Conservation (phyloP, 2,113 vertebrate genomes). For the Mugil cephalus region DNA sequence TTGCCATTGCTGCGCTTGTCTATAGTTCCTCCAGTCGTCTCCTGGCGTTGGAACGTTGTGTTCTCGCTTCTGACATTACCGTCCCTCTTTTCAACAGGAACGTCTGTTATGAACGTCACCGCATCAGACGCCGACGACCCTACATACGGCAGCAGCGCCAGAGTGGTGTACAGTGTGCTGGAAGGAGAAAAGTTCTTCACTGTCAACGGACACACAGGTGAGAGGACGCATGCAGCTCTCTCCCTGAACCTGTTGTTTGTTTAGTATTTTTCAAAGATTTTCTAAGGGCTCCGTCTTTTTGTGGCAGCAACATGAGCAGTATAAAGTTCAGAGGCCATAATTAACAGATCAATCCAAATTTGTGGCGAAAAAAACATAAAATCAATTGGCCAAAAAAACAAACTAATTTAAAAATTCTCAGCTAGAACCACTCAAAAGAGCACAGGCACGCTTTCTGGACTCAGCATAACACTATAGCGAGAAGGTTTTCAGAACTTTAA, state of each 20-base stretch:
- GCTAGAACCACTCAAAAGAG: constrained; percentile 14
- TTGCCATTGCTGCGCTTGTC: not conserved
- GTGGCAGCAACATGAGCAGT: constrained; percentile 20
- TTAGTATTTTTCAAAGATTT: not conserved
- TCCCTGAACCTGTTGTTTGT: not conserved
- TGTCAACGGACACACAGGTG: constrained; percentile 95
- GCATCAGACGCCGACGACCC: constrained; percentile 97
- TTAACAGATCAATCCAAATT: constrained; percentile 36
- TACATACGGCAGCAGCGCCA: constrained; percentile 94
- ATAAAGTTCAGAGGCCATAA: constrained; percentile 17
- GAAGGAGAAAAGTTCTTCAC: constrained; percentile 95
- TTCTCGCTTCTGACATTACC: constrained; percentile 25
- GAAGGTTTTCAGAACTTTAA: not conserved
- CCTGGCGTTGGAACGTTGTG: constrained; percentile 1
- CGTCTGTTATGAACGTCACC: constrained; percentile 97
- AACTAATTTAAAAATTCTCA: constrained; percentile 14
- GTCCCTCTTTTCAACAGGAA: constrained; percentile 84
- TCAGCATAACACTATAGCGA: not conserved
- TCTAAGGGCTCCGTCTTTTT: not conserved
- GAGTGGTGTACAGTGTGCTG: constrained; percentile 95
- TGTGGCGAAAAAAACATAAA: constrained; percentile 24
- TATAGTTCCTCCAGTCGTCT: constrained; percentile 4
- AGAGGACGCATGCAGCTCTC: constrained; percentile 45
- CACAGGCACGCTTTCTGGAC: not conserved
- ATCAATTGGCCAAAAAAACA: constrained; percentile 34